A percentile compares a stretch with the other conserved stretches of the same genome.
Conservation (phyloP, 2,888 invertebrate species). For the Eristalinus aeneus region DNA sequence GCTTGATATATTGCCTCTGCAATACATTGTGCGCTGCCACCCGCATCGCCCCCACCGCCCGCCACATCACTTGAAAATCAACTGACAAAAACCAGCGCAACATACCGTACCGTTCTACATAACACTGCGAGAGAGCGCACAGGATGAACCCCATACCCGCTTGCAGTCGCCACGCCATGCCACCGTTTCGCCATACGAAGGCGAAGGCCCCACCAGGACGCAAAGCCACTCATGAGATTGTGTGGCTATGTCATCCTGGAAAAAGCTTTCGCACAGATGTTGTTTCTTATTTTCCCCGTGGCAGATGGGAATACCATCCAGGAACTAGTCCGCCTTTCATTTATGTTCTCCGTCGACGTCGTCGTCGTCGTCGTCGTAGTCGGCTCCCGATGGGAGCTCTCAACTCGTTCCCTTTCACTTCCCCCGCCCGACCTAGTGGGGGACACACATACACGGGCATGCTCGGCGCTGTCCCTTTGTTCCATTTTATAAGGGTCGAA, state of each 20-base stretch:
- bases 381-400: constrained; percentile 55
- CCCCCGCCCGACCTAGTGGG: constrained; percentile 54
- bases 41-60: neutral
- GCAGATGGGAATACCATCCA: constrained; percentile 70
- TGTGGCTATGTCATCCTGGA: constrained; percentile 77
- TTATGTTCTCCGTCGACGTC: constrained; percentile 34
- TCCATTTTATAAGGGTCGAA: constrained; percentile 74
- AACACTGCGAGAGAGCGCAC: constrained; percentile 54
- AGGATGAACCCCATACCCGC: constrained; percentile 62
- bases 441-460: constrained; percentile 45
- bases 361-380: no score
- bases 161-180: constrained; percentile 46
- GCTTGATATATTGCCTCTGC: constrained; percentile 70
- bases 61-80: constrained; percentile 68
- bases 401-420: constrained; percentile 15
- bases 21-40: constrained; percentile 63
- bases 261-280: constrained; percentile 70
- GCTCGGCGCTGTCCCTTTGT: constrained; percentile 53
- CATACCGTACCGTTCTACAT: constrained; percentile 66
- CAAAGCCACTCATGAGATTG: constrained; percentile 71
- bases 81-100: constrained; percentile 71
- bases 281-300: constrained; percentile 67
- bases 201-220: constrained; percentile 55
- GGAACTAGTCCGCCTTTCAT: constrained; percentile 71
- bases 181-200: neutral